Base-by-base conservation (phyloP, 2,888 invertebrate genomes). In the Entomobrya multifasciata region DNA sequence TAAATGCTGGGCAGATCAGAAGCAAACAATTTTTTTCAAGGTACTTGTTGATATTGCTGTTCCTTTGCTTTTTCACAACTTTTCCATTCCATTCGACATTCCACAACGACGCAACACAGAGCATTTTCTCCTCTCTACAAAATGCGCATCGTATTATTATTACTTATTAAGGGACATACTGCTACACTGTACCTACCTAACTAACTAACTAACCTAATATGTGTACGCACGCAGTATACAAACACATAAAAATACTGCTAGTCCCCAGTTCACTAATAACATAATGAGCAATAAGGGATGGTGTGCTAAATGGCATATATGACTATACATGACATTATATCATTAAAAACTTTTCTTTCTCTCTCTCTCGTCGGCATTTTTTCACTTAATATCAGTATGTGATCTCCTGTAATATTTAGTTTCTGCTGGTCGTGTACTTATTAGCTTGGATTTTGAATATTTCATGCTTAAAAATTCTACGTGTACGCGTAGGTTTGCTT, bases 21-120 rank as follows among this genome's bases (percentile, higher is more conserved):
- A 57, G 13, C n/a, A 60, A 60, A 77, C 11, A 60, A 44, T 52
- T n/a, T n/a, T 22, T 17, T 49, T 30, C 70, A 72, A 67, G 55
- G 72, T 86, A 79, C 86, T 79, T n/a, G n/a, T n/a, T n/a, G n/a
- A n/a, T n/a, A n/a, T 79, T 70, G 78, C 57, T 65, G 65, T 72
- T 79, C 52, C 52, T 60, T 44, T 49, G 25, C 27, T 76, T 65
- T 84, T 84, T 74, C 84, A 76, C 65, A 83, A 74, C 20, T 84
- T 83, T 86, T 86, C 79, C 85, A 85, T 74, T 52, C n/a, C n/a
- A 4, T 52, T 52, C 4, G 4, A n/a, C 44, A 67, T 17, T 8
- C 62, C 15, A 67, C 20, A 44, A 11, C 25, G 11, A 1, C 60
- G 47, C n/a, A 22, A 25, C 44, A 27, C 30, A 22, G 8, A 60